Base-by-base conservation (phyloP, 2,888 invertebrate genomes). In the Monochamus alternatus region DNA sequence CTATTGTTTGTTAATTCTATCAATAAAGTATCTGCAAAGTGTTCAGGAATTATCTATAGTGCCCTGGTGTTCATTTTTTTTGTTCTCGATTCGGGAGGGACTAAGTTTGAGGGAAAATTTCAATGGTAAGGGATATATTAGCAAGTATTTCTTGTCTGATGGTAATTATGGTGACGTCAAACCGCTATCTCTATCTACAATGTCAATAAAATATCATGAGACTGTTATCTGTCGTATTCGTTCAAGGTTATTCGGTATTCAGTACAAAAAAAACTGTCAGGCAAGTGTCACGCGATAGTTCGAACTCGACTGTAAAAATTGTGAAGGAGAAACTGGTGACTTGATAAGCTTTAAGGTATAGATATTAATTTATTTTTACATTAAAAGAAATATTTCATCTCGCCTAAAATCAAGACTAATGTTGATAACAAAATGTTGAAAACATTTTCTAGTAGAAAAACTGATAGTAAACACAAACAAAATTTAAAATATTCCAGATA, bases 131-230 rank as follows among this genome's bases (percentile, higher is more conserved):
- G 55, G 55, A 55, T 55, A 55, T 8, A 55, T 5, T 7, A 14
- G 7, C 22, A n/a, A 38, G 38, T 55, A 55, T 22, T n/a, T n/a
- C 5, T n/a, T 55, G 22, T 7, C 55, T 55, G 14, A 55, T 55
- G 10, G n/a, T 55, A 14, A 55, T 51, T n/a, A 47, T 51, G 14
- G n/a, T 55, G 55, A 55, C 55, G 55, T 55, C 22, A 55, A 22
- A 3, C n/a, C n/a, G 55, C 14, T 55, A 55, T 55, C 55, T 55
- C 55, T 47, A 47, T 47, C 47, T 55, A 55, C 55, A 55, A 55
- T 22, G 55, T 55, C n/a, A 55, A 55, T 55, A 55, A 55, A 55
- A n/a, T 55, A 55, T 55, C 55, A 55, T 55, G 55, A 55, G 55
- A 55, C 55, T 55, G n/a, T 55, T 55, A 55, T 55, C 55, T 55